Evolutionary conservation across 30 jellyfish, hydroid and myxozoan species (phyloP).

Genomic region (Aurelia sp.): DNA sequence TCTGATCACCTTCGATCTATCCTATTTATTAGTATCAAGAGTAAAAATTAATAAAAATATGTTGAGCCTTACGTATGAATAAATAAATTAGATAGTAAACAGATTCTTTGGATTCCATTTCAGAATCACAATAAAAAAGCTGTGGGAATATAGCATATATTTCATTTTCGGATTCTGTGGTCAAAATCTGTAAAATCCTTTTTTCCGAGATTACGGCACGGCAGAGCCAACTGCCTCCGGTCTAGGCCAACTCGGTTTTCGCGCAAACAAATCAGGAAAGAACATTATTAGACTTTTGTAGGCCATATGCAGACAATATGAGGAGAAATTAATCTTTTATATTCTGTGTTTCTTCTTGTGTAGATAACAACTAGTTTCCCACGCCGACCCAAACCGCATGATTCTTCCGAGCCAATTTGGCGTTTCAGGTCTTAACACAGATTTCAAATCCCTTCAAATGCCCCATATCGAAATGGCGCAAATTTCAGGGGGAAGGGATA

Average conservation of each 20-base stretch:
- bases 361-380: constrained; percentile 55
- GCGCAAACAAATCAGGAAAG: constrained; percentile 29
- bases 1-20: too few species aligned
- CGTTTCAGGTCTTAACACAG: constrained; percentile 31
- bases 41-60: too few species aligned
- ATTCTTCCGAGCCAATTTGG: constrained; percentile 42
- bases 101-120: too few species aligned
- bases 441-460: constrained; percentile 36
- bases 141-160: constrained; percentile 3
- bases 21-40: too few species aligned
- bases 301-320: constrained; percentile 19
- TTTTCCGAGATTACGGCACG: constrained; percentile 42
- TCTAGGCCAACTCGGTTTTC: constrained; percentile 33
- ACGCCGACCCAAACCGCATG: constrained; percentile 62
- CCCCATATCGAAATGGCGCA: constrained; percentile 37
- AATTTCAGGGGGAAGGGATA: constrained; percentile 36
- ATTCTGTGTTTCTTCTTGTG: constrained; percentile 13
- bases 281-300: neutral
- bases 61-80: too few species aligned
- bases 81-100: too few species aligned
- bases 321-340: constrained; percentile 31
- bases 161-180: constrained; percentile 38
- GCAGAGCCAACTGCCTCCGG: constrained; percentile 51
- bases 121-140: too few species aligned
- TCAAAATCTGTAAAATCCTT: constrained; percentile 20